These are phyloP conservation scores for Cryptoblepharus egeriae DNA, from an alignment of 2,797 vertebrate species.

Conservation along the genomic window DNA sequence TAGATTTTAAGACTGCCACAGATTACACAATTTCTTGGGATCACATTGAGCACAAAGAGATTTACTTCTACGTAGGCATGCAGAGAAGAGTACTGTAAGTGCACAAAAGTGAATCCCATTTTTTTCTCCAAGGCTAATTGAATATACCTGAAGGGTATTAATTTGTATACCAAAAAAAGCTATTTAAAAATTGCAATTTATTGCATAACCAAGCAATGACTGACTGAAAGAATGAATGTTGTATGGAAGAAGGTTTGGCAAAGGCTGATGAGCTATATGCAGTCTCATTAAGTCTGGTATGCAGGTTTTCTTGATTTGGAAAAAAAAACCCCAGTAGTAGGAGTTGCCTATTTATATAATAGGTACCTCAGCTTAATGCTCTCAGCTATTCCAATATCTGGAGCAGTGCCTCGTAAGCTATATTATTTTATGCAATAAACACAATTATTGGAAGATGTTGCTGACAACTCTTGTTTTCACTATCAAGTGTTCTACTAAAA, in stretches of 20 bases:
- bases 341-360: constrained; percentile 6
- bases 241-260: background rate
- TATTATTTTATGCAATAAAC: background rate
- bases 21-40: too few species aligned
- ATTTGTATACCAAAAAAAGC: background rate
- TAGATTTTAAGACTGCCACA: too few species aligned
- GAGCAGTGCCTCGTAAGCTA: background rate
- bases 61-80: too few species aligned
- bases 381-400: background rate
- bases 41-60: too few species aligned
- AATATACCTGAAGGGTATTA: background rate
- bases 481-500: too few species aligned
- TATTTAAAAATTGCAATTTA: background rate
- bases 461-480: too few species aligned
- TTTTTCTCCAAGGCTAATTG: constrained; percentile 1
- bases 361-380: background rate
- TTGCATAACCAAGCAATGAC: background rate
- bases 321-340: constrained; percentile 3
- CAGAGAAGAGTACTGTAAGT: too few species aligned
- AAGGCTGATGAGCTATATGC: background rate
- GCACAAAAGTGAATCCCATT: background rate
- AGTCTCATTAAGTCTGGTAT: constrained; percentile 21
- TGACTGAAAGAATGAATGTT: background rate
- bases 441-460: too few species aligned
- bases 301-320: constrained; percentile 22